phyloP scores from a whole-genome alignment of 2,888 invertebrate species.

The Scaptomyza parva region DNA sequence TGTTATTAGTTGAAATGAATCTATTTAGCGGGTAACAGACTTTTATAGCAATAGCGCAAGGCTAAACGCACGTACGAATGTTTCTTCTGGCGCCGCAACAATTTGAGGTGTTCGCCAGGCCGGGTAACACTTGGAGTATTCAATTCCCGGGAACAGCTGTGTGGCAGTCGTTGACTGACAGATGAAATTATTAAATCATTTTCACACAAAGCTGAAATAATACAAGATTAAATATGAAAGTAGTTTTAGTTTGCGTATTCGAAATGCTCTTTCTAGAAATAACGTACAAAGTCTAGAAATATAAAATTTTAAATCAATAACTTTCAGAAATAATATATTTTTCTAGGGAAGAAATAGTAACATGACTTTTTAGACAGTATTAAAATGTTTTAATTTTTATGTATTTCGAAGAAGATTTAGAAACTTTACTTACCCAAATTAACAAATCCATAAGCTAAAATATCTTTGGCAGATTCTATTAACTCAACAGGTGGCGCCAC shows the following conservation, averaged over 20 bases:
- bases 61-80: constrained; percentile 58
- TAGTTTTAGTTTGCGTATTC: neutral
- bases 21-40: constrained; percentile 20
- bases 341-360: too few species aligned
- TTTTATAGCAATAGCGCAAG: constrained; percentile 47
- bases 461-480: neutral
- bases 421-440: constrained; percentile 57
- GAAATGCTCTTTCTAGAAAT: neutral
- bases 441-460: constrained; percentile 38
- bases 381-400: too few species aligned
- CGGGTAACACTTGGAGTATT: constrained; percentile 11
- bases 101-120: constrained; percentile 50
- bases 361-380: too few species aligned
- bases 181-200: constrained; percentile 35
- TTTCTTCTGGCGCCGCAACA: constrained; percentile 54
- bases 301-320: too few species aligned
- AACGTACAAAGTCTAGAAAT: too few species aligned
- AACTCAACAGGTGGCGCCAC: constrained; percentile 56
- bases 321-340: too few species aligned
- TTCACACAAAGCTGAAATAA: constrained; percentile 44
- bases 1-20: constrained; percentile 1
- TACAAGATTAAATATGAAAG: neutral
- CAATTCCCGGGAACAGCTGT: constrained; percentile 53
- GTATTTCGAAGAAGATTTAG: neutral
- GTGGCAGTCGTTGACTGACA: constrained; percentile 36